Evolutionary conservation across 1,140 invertebrate genomes (phyloP).

Genomic region (Cepaea nemoralis): DNA sequence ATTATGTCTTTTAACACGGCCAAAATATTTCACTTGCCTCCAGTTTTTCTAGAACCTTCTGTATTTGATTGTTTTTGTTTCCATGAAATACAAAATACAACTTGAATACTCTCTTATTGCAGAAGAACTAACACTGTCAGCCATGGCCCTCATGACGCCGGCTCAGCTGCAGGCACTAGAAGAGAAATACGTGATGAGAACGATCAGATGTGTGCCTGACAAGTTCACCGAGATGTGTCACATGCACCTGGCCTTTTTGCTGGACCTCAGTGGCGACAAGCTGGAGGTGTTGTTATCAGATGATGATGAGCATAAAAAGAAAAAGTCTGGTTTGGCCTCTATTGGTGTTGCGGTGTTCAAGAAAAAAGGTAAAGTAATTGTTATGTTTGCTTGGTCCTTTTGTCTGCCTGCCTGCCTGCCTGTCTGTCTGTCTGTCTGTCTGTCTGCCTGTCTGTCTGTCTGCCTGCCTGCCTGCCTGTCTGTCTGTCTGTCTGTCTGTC

Average conservation of each 20-base stretch:
- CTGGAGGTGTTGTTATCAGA: conserved; percentile 15
- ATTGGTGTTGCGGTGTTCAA: conserved; percentile 24
- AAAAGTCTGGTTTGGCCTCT: neutral
- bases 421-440: too few species aligned
- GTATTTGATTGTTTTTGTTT: too few species aligned
- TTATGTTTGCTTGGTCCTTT: too few species aligned
- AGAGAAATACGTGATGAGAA: conserved; percentile 28
- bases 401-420: too few species aligned
- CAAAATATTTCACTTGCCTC: too few species aligned
- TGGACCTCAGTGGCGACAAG: conserved; percentile 31
- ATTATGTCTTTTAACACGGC: too few species aligned
- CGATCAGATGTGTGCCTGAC: conserved; percentile 23
- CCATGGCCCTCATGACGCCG: neutral
- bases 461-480: too few species aligned
- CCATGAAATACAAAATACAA: too few species aligned
- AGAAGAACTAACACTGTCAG: neutral
- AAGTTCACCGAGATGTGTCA: conserved; percentile 30
- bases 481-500: neutral
- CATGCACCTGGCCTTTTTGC: conserved; percentile 35
- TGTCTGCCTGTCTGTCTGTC: too few species aligned
- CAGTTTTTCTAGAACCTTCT: too few species aligned
- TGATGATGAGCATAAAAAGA: neutral
- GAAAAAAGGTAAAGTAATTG: conserved; percentile 25
- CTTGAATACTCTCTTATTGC: too few species aligned
- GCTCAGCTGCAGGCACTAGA: conserved; percentile 3